A percentile compares a stretch with the other conserved stretches of the same genome.
phyloP scores from a whole-genome alignment of 2,797 vertebrate species.

The Ambastaia sidthimunki region DNA sequence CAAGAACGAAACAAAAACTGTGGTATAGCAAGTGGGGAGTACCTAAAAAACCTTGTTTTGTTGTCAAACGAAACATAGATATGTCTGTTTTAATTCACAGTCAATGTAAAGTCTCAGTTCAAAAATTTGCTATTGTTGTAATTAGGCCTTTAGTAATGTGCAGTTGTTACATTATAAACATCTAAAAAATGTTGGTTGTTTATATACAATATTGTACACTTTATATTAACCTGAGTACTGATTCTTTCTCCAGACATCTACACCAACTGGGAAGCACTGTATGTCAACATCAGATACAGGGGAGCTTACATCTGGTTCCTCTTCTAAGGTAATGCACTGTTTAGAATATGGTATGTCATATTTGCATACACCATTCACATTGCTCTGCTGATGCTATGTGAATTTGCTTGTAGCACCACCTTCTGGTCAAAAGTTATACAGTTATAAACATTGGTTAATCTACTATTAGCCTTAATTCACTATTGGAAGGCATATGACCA shows the following conservation, averaged over 20 bases:
- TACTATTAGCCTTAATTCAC: no score
- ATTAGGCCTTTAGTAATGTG: not conserved
- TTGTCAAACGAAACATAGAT: no score
- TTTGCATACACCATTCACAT: not conserved
- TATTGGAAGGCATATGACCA: no score
- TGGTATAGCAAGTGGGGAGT: not conserved
- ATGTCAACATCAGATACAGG: conserved; percentile 66
- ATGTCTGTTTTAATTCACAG: no score
- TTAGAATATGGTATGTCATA: not conserved
- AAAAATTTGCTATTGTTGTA: not conserved
- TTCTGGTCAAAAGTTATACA: not conserved
- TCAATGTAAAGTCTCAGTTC: not conserved
- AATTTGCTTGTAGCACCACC: not conserved
- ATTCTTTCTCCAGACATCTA: conserved; percentile 64
- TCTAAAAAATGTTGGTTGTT: not conserved
- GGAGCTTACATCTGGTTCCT: conserved; percentile 61
- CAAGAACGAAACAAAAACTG: not conserved
- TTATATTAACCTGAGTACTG: conserved; percentile 46
- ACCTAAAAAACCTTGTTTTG: no score
- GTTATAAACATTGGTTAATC: no score
- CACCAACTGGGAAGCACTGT: conserved; percentile 68
- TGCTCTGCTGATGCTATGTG: not conserved
- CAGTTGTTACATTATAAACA: not conserved
- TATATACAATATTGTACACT: not conserved
- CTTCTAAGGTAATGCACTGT: conserved; percentile 64